phyloP scores from a whole-genome alignment of 1,140 invertebrate species.

The Bombus cullumanus region DNA sequence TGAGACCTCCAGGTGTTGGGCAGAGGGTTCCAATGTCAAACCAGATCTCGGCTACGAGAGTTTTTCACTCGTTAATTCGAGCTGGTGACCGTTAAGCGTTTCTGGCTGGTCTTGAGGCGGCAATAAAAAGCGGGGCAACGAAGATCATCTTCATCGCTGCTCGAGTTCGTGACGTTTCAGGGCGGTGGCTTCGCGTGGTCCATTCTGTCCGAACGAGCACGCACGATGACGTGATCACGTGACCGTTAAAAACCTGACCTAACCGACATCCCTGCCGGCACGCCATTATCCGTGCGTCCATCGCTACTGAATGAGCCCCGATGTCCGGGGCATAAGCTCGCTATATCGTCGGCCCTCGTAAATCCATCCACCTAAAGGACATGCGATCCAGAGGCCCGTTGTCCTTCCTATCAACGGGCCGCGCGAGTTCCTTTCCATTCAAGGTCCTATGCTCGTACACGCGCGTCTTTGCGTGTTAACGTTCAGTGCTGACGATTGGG shows the following conservation, averaged over 20 bases:
- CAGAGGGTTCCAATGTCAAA: background rate
- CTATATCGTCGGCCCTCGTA: conserved; percentile 53
- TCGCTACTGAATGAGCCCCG: conserved; percentile 58
- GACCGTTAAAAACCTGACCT: conserved; percentile 79
- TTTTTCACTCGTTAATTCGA: conserved; percentile 26
- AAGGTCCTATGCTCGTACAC: conserved; percentile 42
- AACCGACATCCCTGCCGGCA: conserved; percentile 66
- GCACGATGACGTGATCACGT: conserved; percentile 79
- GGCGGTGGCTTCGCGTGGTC: conserved; percentile 72
- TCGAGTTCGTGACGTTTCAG: conserved; percentile 59
- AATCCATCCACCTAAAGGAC: conserved; percentile 62
- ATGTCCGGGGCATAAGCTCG: conserved; percentile 52
- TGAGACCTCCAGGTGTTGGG: background rate
- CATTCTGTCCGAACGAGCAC: conserved; percentile 70
- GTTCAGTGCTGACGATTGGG: background rate
- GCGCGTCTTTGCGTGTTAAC: conserved; percentile 30
- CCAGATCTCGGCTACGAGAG: background rate
- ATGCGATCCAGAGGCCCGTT: conserved; percentile 59
- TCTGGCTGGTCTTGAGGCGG: background rate
- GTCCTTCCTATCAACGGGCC: conserved; percentile 52
- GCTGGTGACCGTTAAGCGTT: conserved; percentile 36
- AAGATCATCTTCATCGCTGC: conserved; percentile 34
- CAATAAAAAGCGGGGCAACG: conserved; percentile 33
- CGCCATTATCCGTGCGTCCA: conserved; percentile 67
- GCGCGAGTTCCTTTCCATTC: conserved; percentile 48